Base-by-base conservation (phyloP, 2,113 vertebrate genomes). In the Sturnus vulgaris region DNA sequence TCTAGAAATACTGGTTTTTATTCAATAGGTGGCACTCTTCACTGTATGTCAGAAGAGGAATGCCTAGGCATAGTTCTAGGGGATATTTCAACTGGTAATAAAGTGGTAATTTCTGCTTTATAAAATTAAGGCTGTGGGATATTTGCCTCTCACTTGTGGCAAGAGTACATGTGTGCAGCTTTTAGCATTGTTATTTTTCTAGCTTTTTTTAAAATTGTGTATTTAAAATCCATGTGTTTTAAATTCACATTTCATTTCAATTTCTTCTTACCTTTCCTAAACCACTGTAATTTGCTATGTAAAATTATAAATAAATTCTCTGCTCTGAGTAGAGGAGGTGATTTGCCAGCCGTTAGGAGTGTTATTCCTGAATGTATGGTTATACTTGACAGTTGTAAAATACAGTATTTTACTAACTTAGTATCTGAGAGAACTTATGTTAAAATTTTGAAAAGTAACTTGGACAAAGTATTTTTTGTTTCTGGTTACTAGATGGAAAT, bases 1-100 rank as follows among this genome's bases (percentile, higher is more conserved):
- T 95, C 77, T 92, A 53, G 40, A 92, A 59, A 49, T 95, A 39
- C 78, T 52, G 52, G 9, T 31, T 63, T 60, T 39, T 49, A 40
- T 81, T 97, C 94, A 88, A 13, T 92, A 96, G 96, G 63, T 96
- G 95, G 94, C 95, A 91, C 87, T 92, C 86, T 96, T 92, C 42
- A 33, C 94, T 95, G 50, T 82, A 9, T 42, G n/a, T 95, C 50
- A 72, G 64, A 33, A 25, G n/a, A 55, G 31, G 35, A 70, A 9
- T 57, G 56, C 49, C 19, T 40, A 25, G 49, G 31, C 40, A 33
- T 79, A 18, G 20, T 70, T 76, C 39, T 70, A 35, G 33, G 35
- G 27, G 24, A 27, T 71, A 4, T 69, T 78, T 63, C 16, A 63
- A n/a, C 40, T 82, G 25, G 37, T 85, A 65, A 72, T 89, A 57